Conservation (phyloP, 2,797 vertebrate genomes). For the Hoplostethus mediterraneus region DNA sequence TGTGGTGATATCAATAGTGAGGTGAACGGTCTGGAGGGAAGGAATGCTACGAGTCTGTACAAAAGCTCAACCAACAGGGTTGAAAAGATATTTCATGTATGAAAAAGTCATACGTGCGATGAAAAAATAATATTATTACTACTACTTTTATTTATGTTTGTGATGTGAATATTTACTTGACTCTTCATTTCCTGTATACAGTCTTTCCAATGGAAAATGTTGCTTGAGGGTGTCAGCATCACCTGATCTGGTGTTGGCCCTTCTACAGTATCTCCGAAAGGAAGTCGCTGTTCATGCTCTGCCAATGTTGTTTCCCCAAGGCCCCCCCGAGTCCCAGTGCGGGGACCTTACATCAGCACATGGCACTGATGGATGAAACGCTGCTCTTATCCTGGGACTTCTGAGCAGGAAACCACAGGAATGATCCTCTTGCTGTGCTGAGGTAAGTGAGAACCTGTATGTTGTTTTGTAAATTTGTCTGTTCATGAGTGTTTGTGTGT, state of each 20-base stretch:
- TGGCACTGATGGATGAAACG: conserved; percentile 32
- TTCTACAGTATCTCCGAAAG: background rate
- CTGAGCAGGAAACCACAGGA: conserved; percentile 50
- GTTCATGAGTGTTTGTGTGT: conserved; percentile 17
- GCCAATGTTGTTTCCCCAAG: conserved; percentile 46
- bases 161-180: conserved; percentile 5
- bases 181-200: background rate
- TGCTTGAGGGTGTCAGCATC: conserved; percentile 14
- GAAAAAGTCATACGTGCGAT: background rate
- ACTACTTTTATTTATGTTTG: background rate
- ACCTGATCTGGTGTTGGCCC: background rate
- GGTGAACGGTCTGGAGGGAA: conserved; percentile 1
- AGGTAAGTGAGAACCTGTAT: conserved; percentile 25
- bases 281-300: conserved; percentile 19
- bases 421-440: background rate
- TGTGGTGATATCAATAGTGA: conserved; percentile 16
- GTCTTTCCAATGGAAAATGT: background rate
- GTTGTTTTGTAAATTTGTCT: background rate
- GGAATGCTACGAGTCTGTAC: background rate
- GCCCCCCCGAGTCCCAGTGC: conserved; percentile 7
- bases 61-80: background rate
- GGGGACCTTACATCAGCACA: conserved; percentile 44
- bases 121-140: background rate
- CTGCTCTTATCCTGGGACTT: conserved; percentile 10
- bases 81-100: background rate